Evolutionary conservation across 2,888 invertebrate species (phyloP).

Genomic region (Cephus spinipes): DNA sequence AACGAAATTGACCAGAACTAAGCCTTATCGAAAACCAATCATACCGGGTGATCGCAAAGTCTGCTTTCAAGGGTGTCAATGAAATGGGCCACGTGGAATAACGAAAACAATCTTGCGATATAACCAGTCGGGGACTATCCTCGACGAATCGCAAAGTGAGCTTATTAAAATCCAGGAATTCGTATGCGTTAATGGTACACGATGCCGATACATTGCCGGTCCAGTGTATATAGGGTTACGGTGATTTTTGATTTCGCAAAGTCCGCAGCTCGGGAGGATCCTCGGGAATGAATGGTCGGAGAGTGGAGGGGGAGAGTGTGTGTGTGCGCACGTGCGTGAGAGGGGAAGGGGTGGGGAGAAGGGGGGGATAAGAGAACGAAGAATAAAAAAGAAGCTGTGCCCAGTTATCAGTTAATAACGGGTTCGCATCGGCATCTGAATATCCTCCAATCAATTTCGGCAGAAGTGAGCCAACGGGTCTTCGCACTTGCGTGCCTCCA

Average conservation of each 20-base stretch:
- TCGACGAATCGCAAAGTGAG: slow-evolving; percentile 54
- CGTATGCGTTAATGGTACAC: background rate
- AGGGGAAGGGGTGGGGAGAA: slow-evolving; percentile 7
- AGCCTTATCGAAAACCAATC: background rate
- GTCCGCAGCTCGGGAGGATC: slow-evolving; percentile 16
- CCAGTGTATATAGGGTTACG: slow-evolving; percentile 16
- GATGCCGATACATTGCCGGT: background rate
- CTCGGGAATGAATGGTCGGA: slow-evolving; percentile 8
- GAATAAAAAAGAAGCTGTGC: slow-evolving; percentile 20
- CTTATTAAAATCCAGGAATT: slow-evolving; percentile 43
- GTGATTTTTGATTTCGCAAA: slow-evolving; percentile 35
- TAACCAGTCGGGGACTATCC: slow-evolving; percentile 7
- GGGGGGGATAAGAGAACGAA: slow-evolving; percentile 3
- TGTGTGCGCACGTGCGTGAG: background rate
- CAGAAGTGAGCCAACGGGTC: slow-evolving; percentile 2
- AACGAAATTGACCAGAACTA: background rate
- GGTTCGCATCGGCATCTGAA: slow-evolving; percentile 37
- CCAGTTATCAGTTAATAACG: slow-evolving; percentile 50
- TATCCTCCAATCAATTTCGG: slow-evolving; percentile 37
- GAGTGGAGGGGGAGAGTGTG: background rate
- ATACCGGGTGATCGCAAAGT: background rate
- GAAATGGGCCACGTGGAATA: background rate
- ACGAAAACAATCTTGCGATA: background rate
- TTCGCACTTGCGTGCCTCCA: background rate
- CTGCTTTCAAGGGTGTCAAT: background rate